phyloP scores from a whole-genome alignment of 2,888 invertebrate genomes.

The Podabrus alpinus region DNA sequence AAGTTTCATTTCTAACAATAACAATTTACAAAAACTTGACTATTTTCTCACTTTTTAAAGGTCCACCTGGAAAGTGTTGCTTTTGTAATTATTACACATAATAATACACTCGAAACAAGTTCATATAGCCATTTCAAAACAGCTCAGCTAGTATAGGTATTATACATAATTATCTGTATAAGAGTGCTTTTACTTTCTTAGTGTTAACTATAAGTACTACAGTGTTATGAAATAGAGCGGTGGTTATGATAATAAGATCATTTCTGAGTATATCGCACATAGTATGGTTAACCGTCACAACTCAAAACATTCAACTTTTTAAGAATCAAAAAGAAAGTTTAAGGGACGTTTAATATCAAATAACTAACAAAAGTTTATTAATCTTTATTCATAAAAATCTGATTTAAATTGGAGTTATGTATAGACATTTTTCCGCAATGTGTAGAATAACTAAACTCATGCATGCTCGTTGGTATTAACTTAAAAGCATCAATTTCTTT shows the following conservation, averaged over 20 bases:
- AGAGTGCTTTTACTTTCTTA: not conserved
- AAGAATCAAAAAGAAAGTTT: not conserved
- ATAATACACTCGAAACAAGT: not conserved
- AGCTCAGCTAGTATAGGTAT: no score
- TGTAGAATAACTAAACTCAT: no score
- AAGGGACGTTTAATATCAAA: no score
- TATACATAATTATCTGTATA: not conserved
- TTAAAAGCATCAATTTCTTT: no score
- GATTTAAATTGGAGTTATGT: no score
- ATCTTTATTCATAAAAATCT: no score
- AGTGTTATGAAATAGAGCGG: not conserved
- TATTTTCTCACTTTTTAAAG: not conserved
- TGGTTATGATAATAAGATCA: not conserved
- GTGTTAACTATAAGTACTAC: not conserved
- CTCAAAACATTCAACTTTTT: not conserved
- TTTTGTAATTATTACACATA: not conserved
- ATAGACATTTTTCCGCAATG: no score
- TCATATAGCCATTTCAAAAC: not conserved
- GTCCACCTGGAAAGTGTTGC: not conserved
- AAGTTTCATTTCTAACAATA: no score
- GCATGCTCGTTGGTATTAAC: no score
- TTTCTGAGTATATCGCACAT: not conserved
- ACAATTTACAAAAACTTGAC: no score
- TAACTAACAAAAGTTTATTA: no score
- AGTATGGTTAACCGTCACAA: not conserved